Base-by-base conservation (phyloP, 2,113 vertebrate genomes). In the Plecturocebus donacophilus region DNA sequence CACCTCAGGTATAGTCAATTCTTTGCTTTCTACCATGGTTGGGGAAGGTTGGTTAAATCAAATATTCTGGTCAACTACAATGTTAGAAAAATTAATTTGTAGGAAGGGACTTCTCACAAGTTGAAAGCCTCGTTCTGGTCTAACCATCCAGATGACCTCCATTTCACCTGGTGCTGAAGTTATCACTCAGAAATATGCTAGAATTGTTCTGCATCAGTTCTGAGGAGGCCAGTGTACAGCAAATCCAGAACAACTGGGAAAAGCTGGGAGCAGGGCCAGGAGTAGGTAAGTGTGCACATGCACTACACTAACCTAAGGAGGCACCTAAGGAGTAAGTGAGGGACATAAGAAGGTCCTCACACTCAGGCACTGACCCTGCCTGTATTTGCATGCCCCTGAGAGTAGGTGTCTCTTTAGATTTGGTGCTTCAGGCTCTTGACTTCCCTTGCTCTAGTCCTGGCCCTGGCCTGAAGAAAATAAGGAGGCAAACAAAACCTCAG, bases 31-130 rank as follows among this genome's bases (percentile, higher is more conserved):
- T 6, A 2, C 45, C 2, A 8, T 25, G 19, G 23, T 40, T 66
- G 40, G 66, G 58, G 32, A 95, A 68, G 30, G 27, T 64, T 95
- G 23, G 8, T 83, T 58, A 91, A 58, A 87, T 47, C 52, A 95
- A 95, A 68, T 87, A 89, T 38, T 79, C 40, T 73, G n/a, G 12
- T 70, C 40, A 87, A 52, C 7, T 23, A 56, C 47, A 71, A 27
- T 92, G 45, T 45, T 70, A 94, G 47, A 64, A 90, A 87, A 87
- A 83, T 27, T 45, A 71, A 90, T 73, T 20, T 79, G 40, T 11
- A 79, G n/a, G 83, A 73, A 87, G 17, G 5, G 30, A 87, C 40
- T 80, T 94, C 5, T 7, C 49, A 27, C 6, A 47, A 87, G 14
- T 13, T 11, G 17, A 82, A 92, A 84, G 54, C 5, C 84, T 73